A percentile compares a stretch with the other conserved stretches of the same genome.
phyloP scores from a whole-genome alignment of 2,888 invertebrate species.

The Nematopogon swammerdamellus region DNA sequence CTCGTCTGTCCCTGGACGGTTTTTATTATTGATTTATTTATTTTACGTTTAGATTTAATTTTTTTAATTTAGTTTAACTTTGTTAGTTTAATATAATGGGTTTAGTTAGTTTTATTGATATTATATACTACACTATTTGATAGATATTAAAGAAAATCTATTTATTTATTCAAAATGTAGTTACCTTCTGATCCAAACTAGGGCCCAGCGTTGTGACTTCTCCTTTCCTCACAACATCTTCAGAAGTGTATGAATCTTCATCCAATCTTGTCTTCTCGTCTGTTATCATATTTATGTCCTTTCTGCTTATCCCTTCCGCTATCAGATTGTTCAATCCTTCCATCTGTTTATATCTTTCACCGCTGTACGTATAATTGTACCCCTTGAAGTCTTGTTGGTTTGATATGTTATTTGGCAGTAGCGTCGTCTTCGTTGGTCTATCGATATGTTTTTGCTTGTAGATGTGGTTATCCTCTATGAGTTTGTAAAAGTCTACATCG shows the following conservation, averaged over 20 bases:
- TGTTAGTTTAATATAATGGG: no score
- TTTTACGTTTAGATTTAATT: no score
- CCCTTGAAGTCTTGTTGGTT: conserved; percentile 10
- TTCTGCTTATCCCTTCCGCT: conserved; percentile 43
- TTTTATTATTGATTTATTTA: no score
- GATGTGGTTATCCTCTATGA: neutral
- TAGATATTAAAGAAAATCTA: no score
- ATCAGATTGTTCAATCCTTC: conserved; percentile 42
- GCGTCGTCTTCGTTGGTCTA: conserved; percentile 14
- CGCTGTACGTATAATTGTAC: conserved; percentile 32
- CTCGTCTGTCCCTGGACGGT: no score
- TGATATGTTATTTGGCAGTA: conserved; percentile 12
- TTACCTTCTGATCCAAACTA: conserved; percentile 64
- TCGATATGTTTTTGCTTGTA: conserved; percentile 26
- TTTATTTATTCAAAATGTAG: neutral
- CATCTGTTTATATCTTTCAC: conserved; percentile 36
- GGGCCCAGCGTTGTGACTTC: conserved; percentile 58
- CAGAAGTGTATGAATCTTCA: conserved; percentile 7
- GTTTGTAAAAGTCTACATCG: conserved; percentile 5
- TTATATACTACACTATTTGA: no score
- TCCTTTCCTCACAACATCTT: conserved; percentile 18
- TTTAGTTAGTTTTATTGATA: no score
- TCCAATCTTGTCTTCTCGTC: conserved; percentile 22
- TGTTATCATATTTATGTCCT: conserved; percentile 40
- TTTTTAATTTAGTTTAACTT: no score